Percentiles rank a stretch among this genome's conserved stretches.
These are phyloP conservation scores for Brachylomia viminalis DNA, from an alignment of 2,888 invertebrate genomes.

Conservation along the genomic window DNA sequence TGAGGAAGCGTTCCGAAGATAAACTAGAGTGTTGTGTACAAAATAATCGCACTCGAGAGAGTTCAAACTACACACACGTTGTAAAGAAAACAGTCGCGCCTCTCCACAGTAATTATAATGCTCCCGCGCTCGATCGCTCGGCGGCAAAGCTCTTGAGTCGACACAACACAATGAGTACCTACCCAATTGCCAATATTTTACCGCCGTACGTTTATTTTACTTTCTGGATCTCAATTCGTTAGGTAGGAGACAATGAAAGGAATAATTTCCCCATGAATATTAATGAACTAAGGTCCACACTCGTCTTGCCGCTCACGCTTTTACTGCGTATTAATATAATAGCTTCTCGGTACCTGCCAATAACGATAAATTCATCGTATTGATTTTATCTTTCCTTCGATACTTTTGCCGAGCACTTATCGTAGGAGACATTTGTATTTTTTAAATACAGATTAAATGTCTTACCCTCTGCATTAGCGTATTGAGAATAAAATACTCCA, in stretches of 20 bases:
- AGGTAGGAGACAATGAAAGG: conserved; percentile 83
- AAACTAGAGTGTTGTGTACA: conserved; percentile 64
- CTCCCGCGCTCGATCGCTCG: conserved; percentile 14
- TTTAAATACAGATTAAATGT: not conserved
- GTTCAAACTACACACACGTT: conserved; percentile 8
- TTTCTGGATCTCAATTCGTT: conserved; percentile 82
- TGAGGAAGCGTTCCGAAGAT: conserved; percentile 42
- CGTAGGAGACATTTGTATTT: conserved; percentile 1
- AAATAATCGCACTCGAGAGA: conserved; percentile 53
- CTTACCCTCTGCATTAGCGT: not conserved
- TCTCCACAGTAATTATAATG: conserved; percentile 46
- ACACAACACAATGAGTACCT: conserved; percentile 65
- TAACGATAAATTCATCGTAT: conserved; percentile 76
- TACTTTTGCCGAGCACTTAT: conserved; percentile 17
- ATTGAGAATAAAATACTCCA: conserved; percentile 14
- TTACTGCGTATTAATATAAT: conserved; percentile 85
- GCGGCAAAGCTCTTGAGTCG: conserved; percentile 52
- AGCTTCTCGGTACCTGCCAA: conserved; percentile 71
- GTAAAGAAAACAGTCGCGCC: conserved; percentile 8
- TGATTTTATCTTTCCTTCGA: conserved; percentile 40
- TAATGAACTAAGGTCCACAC: conserved; percentile 85
- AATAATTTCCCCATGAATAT: conserved; percentile 88
- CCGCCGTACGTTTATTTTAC: conserved; percentile 77
- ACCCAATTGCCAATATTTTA: conserved; percentile 74
- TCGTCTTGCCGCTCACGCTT: conserved; percentile 80